Evolutionary conservation across 2,113 vertebrate genomes (phyloP).

Genomic region (Scomber colias): DNA sequence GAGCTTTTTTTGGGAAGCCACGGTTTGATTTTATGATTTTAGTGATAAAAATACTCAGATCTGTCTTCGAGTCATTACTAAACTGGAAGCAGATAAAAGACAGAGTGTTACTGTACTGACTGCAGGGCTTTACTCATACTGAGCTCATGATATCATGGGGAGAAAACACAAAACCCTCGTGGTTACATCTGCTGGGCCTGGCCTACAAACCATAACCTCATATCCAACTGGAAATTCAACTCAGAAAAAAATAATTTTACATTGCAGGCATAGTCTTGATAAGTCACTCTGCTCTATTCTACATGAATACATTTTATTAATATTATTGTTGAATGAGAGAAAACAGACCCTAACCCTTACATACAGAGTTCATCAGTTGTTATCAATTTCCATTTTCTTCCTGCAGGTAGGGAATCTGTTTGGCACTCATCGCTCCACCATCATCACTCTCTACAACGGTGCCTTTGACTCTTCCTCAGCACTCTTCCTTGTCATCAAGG

Average conservation of each 20-base stretch:
- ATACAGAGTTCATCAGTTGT: background rate
- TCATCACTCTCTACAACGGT: conserved; percentile 95
- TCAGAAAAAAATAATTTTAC: background rate
- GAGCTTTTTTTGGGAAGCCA: background rate
- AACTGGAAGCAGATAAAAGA: background rate
- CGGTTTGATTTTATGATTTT: background rate
- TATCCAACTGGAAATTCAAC: background rate
- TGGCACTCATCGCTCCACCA: conserved; percentile 89
- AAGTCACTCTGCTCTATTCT: too few relatives aligned
- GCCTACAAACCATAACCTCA: background rate
- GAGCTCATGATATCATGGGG: background rate
- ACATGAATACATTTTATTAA: too few relatives aligned
- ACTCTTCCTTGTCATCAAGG: conserved; percentile 93
- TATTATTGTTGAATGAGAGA: background rate
- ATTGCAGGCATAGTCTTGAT: background rate
- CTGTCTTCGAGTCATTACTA: background rate
- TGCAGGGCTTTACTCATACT: background rate
- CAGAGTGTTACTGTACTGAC: background rate
- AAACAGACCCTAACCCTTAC: background rate
- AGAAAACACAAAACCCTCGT: background rate
- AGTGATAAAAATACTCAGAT: background rate
- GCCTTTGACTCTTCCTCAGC: conserved; percentile 95
- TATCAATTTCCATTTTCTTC: background rate
- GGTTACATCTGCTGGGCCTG: background rate
- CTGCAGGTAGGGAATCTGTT: conserved; percentile 93